A percentile compares a stretch with the other conserved stretches of the same genome.
Evolutionary conservation across 2,888 invertebrate species (phyloP).

Genomic region (Oscheius sp.): DNA sequence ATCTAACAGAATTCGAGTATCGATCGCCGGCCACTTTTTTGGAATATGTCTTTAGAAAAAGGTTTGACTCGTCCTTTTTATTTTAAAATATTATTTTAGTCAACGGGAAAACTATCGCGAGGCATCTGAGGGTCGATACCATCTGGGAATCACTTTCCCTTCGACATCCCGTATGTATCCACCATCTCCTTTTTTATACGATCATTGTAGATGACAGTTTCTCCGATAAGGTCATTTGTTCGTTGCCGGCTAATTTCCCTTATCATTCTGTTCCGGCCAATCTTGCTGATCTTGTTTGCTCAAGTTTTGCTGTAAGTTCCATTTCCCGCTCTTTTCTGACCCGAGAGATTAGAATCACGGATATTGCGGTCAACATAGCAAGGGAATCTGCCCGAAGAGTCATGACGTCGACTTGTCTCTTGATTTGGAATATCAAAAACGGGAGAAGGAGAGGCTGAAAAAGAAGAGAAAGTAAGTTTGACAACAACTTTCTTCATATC

Average conservation of each 20-base stretch:
- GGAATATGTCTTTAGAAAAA: constrained; percentile 76
- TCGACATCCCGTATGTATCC: constrained; percentile 40
- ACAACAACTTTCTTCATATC: background rate
- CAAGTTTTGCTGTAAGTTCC: constrained; percentile 45
- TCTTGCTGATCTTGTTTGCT: constrained; percentile 49
- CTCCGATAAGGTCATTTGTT: constrained; percentile 41
- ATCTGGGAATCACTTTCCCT: constrained; percentile 6
- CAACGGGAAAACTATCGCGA: constrained; percentile 52
- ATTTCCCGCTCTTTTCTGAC: background rate
- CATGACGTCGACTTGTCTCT: constrained; percentile 67
- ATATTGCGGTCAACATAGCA: constrained; percentile 50
- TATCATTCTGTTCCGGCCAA: constrained; percentile 47
- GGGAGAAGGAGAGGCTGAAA: constrained; percentile 27
- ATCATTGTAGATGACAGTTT: constrained; percentile 15
- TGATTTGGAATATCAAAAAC: constrained; percentile 52
- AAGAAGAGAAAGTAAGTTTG: constrained; percentile 31
- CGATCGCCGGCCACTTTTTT: constrained; percentile 75
- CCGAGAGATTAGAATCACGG: constrained; percentile 56
- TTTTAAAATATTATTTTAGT: constrained; percentile 43
- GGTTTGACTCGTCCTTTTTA: constrained; percentile 69
- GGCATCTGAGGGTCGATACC: constrained; percentile 6
- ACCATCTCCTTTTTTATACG: background rate
- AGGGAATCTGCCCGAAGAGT: constrained; percentile 40
- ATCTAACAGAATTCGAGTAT: constrained; percentile 75
- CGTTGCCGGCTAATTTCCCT: constrained; percentile 53